Conservation (phyloP, 1,140 invertebrate genomes). For the Hesperophylax magnus region DNA sequence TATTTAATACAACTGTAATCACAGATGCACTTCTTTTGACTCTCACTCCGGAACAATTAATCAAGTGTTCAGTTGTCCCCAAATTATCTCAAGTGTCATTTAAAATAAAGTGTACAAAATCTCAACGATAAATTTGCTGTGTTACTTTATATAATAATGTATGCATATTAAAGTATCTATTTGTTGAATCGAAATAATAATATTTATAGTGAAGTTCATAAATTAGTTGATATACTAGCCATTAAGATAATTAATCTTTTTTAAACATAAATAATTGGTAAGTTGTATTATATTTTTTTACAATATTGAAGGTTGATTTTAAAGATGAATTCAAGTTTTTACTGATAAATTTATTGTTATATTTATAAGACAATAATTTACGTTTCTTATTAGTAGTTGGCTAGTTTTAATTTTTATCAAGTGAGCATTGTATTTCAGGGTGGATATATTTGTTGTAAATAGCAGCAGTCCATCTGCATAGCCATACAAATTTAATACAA, state of each 20-base stretch:
- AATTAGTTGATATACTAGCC: conserved; percentile 2
- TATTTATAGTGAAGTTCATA: conserved; percentile 6
- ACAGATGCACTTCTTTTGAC: background rate
- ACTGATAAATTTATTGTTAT: conserved; percentile 35
- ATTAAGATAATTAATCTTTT: conserved; percentile 21
- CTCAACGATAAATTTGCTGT: conserved; percentile 4
- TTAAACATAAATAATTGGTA: conserved; percentile 10
- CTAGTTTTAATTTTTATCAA: conserved; percentile 38
- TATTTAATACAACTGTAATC: background rate
- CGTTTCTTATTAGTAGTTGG: conserved; percentile 35
- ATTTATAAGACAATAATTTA: conserved; percentile 40
- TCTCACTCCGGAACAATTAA: background rate
- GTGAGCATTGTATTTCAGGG: conserved; percentile 11
- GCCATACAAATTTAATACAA: background rate
- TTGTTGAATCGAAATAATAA: conserved; percentile 21
- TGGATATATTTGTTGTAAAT: conserved; percentile 26
- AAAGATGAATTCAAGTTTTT: conserved; percentile 15
- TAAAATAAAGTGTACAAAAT: conserved; percentile 31
- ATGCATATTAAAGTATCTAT: background rate
- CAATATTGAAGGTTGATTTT: conserved; percentile 17
- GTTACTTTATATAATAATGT: conserved; percentile 11
- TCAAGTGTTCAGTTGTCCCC: conserved; percentile 13
- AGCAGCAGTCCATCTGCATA: background rate
- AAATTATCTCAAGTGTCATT: too few relatives aligned
- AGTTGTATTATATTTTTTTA: conserved; percentile 41